Base-by-base conservation (phyloP, 1,140 invertebrate genomes). In the Triops cancriformis region DNA sequence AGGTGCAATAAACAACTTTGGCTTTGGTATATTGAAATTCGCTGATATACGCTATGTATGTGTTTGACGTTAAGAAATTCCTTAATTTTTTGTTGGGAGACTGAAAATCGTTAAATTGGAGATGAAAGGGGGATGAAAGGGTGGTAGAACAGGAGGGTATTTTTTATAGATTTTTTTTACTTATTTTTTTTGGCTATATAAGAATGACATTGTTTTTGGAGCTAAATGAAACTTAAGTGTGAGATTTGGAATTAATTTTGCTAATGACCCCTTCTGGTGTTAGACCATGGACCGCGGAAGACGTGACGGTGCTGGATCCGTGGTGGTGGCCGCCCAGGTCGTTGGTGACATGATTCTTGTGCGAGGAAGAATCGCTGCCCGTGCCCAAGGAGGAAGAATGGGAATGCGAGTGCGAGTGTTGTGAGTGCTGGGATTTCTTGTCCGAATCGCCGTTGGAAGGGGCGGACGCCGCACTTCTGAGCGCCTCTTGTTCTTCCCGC, bases 401-500 rank as follows among this genome's bases (percentile, higher is more conserved):
- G 77, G 72, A 78, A 41, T 41, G 42, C 37, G 77, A 78, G 37
- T 73, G 31, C 42, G 76, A 77, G 27, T 43, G 31, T 37, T 37
- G 72, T 43, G 27, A 64, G 42, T 77, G 76, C 37, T 72, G 43
- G 14, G 73, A 74, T 42, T 73, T 78, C 43, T 78, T 78, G 77
- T 77, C 41, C 12, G 42, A 37, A 64, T 31, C 76, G 64, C 41
- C 74, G 42, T 26, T 78, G 77, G 37, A 45, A 41, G 73, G 18
- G 0, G 26, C 28, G 41, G 27, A 72, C 26, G 31, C 74, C 18
- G 42, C 73, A 72, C 51, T 72, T 41, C 73, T 31, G 64, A 73
- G 64, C 14, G 92, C 84, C 81, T 95, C 93, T 83, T 95, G 93
- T 83, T 96, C 94, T 83, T 95, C 94, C 45, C 94, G 88, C 82